Conservation (phyloP, 2,113 vertebrate genomes). For the Brachirus orientalis region DNA sequence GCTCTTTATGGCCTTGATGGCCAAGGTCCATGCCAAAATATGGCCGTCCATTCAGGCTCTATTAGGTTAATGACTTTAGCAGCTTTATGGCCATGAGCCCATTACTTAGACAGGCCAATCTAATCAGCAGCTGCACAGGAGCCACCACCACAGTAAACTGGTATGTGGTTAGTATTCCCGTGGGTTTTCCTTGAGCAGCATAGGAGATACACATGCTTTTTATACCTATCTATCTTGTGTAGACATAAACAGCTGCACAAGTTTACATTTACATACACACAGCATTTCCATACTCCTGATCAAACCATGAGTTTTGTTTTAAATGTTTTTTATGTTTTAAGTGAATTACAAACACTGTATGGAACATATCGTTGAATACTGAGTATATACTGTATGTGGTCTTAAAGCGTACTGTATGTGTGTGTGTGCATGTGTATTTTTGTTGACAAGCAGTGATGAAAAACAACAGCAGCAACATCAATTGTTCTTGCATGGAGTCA, state of each 20-base stretch:
- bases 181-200: slow-evolving; percentile 35
- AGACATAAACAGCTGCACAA: background rate
- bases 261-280: slow-evolving; percentile 2
- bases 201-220: background rate
- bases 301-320: background rate
- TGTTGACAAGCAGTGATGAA: slow-evolving; percentile 50
- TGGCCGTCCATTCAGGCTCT: slow-evolving; percentile 64
- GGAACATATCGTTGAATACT: too few species aligned
- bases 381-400: too few species aligned
- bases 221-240: background rate
- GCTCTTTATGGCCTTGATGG: slow-evolving; percentile 63
- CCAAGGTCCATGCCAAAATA: slow-evolving; percentile 54
- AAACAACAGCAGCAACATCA: slow-evolving; percentile 53
- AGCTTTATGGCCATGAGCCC: slow-evolving; percentile 72
- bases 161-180: slow-evolving; percentile 45
- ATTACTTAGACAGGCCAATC: slow-evolving; percentile 73
- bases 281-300: background rate
- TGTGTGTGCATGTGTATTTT: background rate
- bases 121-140: slow-evolving; percentile 64
- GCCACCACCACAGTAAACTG: slow-evolving; percentile 42
- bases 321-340: background rate
- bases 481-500: slow-evolving; percentile 62
- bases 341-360: too few species aligned
- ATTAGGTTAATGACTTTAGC: slow-evolving; percentile 75
- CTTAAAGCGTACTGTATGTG: too few species aligned